These are phyloP conservation scores for Cheumatopsyche charites DNA, from an alignment of 1,140 invertebrate species.

Conservation along the genomic window DNA sequence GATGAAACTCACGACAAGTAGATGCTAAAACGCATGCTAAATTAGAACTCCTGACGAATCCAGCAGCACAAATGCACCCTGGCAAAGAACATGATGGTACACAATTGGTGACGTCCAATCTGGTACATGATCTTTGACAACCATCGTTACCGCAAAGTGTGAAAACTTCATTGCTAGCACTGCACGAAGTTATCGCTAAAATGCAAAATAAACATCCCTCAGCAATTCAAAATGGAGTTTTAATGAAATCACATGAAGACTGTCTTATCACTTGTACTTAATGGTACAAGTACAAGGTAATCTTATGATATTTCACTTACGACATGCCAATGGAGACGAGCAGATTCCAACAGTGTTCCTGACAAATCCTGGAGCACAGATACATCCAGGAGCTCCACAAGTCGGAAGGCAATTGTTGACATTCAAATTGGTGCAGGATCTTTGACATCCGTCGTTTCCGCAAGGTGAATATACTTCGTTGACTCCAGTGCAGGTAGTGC, in stretches of 20 bases:
- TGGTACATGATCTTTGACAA: too few species aligned
- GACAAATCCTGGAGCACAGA: constrained; percentile 11
- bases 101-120: too few species aligned
- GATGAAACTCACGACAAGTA: neutral
- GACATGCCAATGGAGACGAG: neutral
- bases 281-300: too few species aligned
- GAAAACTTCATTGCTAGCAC: too few species aligned
- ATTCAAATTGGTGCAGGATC: neutral
- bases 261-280: too few species aligned
- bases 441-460: constrained; percentile 11
- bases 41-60: neutral
- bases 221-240: neutral
- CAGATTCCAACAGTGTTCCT: neutral
- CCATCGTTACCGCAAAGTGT: too few species aligned
- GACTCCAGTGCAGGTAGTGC: neutral
- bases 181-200: too few species aligned
- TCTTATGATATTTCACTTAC: too few species aligned
- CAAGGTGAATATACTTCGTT: constrained; percentile 26
- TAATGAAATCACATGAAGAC: too few species aligned
- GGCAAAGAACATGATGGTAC: neutral
- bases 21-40: neutral
- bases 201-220: too few species aligned
- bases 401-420: neutral
- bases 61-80: neutral
- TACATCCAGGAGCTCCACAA: neutral